Base-by-base conservation (phyloP, 2,888 invertebrate species). In the Drosophila cognata region DNA sequence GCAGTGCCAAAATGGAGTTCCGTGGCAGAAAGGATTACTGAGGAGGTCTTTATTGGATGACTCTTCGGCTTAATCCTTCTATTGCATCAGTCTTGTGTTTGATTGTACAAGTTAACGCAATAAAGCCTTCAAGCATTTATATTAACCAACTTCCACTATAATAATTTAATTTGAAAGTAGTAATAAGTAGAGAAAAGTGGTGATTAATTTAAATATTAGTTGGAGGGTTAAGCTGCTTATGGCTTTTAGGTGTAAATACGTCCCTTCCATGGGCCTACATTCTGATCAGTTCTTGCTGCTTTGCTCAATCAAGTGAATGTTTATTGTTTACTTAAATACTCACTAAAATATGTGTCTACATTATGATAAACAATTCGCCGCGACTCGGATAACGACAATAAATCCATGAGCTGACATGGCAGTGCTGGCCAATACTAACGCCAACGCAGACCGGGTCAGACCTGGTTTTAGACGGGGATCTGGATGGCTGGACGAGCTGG, bases 311-410 rank as follows among this genome's bases (percentile, higher is more conserved):
- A 69, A 71, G 63, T 61, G 60, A 58, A 68, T 84, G 77, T 79
- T 77, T 89, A 79, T 70, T 67, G 72, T 84, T 82, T 76, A 73
- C 82, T 89, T 89, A 89, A 85, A 89, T 77, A 87, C 77, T 87
- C 75, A 62, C 75, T 81, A 81, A 89, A 84, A 76, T 81, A 77
- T 89, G 74, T 79, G 82, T 83, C 84, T 87, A 72, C 77, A 89
- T 81, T 87, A 89, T 85, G 89, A 81, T 89, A 89, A 87, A 87
- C 85, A 84, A 73, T 88, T 79, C 85, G 59, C 71, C 66, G 57
- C 64, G 63, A 71, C 79, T 68, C 75, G 77, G 82, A 79, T 88
- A 89, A 69, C 79, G 74, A 77, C 76, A 84, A 88, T 89, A 89
- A 85, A 84, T 89, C 88, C 74, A 77, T 28, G 56, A 55, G 50